Conservation (phyloP, 1,140 invertebrate genomes). For the Megathymus violae region DNA sequence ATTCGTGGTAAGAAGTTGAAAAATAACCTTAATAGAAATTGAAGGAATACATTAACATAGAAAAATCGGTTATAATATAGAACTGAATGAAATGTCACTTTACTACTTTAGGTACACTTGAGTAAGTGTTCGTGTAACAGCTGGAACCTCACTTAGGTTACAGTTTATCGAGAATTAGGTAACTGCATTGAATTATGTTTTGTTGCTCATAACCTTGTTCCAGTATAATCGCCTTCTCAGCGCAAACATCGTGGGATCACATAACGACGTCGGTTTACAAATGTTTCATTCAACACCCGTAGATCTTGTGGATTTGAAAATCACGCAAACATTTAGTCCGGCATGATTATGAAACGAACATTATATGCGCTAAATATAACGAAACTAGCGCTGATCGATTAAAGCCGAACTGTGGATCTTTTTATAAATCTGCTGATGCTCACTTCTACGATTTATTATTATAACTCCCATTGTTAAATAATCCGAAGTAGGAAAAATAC, state of each 20-base stretch:
- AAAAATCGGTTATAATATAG: no score
- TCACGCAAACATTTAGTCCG: not conserved
- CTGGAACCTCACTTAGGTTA: not conserved
- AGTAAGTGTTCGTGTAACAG: not conserved
- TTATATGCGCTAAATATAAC: not conserved
- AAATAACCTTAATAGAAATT: no score
- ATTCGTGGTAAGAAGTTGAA: no score
- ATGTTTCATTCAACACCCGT: not conserved
- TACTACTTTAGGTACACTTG: no score
- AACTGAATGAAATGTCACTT: no score
- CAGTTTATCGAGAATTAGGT: not conserved
- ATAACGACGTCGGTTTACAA: not conserved
- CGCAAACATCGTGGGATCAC: not conserved
- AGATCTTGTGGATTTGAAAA: not conserved
- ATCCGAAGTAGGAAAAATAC: no score
- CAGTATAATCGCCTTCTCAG: not conserved
- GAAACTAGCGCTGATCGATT: no score
- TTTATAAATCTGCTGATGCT: no score
- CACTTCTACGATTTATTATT: no score
- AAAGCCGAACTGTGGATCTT: no score
- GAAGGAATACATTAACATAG: no score
- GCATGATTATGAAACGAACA: not conserved
- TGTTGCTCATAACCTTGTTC: not conserved
- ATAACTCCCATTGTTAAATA: no score
- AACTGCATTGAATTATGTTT: conserved; percentile 1